phyloP scores from a whole-genome alignment of 2,113 vertebrate genomes.

The Oncorhynchus masou region DNA sequence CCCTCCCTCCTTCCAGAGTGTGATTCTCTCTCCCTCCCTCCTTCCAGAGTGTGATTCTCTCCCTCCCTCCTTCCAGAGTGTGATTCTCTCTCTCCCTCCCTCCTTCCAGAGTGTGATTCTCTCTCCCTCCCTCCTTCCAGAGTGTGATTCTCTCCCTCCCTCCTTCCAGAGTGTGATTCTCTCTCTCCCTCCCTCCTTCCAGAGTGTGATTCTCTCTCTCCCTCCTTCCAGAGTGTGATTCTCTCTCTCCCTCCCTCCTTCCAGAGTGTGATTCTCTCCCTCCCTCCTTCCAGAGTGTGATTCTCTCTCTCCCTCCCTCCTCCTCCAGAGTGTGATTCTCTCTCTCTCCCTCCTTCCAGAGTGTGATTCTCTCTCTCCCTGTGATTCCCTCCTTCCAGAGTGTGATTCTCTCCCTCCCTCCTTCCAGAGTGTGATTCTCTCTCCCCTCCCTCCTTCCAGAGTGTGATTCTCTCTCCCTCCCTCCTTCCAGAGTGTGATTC shows the following conservation, averaged over 20 bases:
- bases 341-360: background rate
- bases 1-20: conserved; percentile 76
- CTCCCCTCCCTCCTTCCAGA: too few species aligned
- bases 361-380: background rate
- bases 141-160: too few species aligned
- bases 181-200: background rate
- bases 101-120: too few species aligned
- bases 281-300: conserved; percentile 81
- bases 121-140: background rate
- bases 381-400: too few species aligned
- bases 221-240: background rate
- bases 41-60: background rate
- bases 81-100: background rate
- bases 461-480: background rate
- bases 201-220: background rate
- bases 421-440: conserved; percentile 81
- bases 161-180: conserved; percentile 81
- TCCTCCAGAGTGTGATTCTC: background rate
- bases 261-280: background rate
- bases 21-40: conserved; percentile 63
- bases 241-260: background rate
- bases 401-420: background rate
- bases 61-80: background rate
- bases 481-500: conserved; percentile 81
- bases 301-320: conserved; percentile 8